Percentiles rank a stretch among this genome's conserved stretches.
phyloP scores from a whole-genome alignment of 1,140 invertebrate genomes.

The Brachionus manjavacas region DNA sequence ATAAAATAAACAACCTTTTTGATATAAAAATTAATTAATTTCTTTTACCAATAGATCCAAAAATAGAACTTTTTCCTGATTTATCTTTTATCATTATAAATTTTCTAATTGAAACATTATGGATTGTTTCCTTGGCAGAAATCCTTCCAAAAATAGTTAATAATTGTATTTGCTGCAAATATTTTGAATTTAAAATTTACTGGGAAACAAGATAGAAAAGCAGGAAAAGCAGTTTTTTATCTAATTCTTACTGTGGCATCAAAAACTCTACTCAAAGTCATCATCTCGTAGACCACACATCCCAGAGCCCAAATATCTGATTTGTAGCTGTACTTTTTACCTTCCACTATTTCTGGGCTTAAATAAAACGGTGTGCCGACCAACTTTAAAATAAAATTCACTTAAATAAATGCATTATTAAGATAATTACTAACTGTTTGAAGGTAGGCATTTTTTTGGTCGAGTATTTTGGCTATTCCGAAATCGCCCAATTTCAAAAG shows the following conservation, averaged over 20 bases:
- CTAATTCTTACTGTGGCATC: slow-evolving; percentile 61
- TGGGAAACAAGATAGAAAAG: no score
- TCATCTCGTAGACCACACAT: slow-evolving; percentile 73
- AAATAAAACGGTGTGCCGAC: slow-evolving; percentile 80
- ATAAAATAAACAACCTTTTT: no score
- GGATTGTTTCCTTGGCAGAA: no score
- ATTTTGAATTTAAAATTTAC: no score
- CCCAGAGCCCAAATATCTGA: slow-evolving; percentile 80
- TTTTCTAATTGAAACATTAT: not conserved
- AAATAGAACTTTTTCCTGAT: not conserved
- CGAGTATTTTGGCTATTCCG: slow-evolving; percentile 56
- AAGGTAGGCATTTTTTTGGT: slow-evolving; percentile 50
- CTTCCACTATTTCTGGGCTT: slow-evolving; percentile 75
- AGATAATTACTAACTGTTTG: slow-evolving; percentile 49
- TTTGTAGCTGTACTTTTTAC: slow-evolving; percentile 61
- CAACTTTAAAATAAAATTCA: slow-evolving; percentile 48
- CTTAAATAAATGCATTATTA: no score
- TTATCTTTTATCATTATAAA: not conserved
- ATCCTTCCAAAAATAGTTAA: no score
- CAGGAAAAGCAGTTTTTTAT: not conserved
- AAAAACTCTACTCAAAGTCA: slow-evolving; percentile 64
- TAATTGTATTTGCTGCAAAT: no score
- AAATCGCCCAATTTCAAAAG: slow-evolving; percentile 57
- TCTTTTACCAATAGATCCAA: no score
- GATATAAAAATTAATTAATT: no score